Percentiles rank a stretch among this genome's conserved stretches.
Evolutionary conservation across 1,140 invertebrate genomes (phyloP).

Genomic region (Drosophila albomicans): DNA sequence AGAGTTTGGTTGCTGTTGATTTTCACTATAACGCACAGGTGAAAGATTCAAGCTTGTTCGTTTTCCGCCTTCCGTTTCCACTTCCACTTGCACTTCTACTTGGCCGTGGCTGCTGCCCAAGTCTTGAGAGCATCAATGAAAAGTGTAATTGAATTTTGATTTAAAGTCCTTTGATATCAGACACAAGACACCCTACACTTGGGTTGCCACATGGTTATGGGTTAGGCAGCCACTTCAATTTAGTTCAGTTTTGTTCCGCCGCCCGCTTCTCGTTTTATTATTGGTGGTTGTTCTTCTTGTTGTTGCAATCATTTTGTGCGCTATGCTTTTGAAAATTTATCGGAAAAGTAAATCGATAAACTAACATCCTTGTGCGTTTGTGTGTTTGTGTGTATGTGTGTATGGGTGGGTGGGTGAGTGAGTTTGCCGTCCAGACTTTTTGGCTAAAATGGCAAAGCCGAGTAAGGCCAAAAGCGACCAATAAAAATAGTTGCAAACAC

Average conservation of each 20-base stretch:
- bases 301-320: constrained; percentile 31
- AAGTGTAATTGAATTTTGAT: constrained; percentile 79
- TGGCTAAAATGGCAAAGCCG: constrained; percentile 36
- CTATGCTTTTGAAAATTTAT: constrained; percentile 48
- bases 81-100: neutral
- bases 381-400: constrained; percentile 1
- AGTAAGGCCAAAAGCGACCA: constrained; percentile 43
- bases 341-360: constrained; percentile 70
- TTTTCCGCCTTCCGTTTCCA: neutral
- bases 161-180: constrained; percentile 79
- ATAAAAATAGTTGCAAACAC: constrained; percentile 69
- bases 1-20: constrained; percentile 23
- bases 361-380: constrained; percentile 19
- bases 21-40: constrained; percentile 51
- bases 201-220: constrained; percentile 36
- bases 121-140: constrained; percentile 62
- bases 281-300: neutral
- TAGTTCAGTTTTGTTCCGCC: constrained; percentile 13
- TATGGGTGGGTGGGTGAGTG: neutral
- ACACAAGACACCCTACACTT: constrained; percentile 48
- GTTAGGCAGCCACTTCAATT: constrained; percentile 36
- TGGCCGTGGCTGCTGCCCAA: constrained; percentile 38
- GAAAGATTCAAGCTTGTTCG: constrained; percentile 14
- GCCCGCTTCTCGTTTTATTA: neutral
- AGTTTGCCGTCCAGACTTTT: constrained; percentile 11